Evolutionary conservation across 1,140 invertebrate species (phyloP).

Genomic region (Tetraneura akinire): DNA sequence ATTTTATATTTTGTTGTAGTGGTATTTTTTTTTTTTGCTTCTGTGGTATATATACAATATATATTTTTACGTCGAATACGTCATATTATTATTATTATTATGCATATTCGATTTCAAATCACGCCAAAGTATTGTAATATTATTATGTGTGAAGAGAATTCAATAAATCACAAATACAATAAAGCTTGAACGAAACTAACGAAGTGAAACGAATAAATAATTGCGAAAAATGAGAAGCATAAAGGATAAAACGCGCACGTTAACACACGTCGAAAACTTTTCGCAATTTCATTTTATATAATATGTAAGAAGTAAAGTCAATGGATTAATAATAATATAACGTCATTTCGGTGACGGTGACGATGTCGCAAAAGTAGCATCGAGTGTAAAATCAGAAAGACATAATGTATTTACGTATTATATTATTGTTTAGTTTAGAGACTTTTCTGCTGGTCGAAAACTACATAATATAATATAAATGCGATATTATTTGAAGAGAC

Average conservation of each 20-base stretch:
- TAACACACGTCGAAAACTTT: neutral
- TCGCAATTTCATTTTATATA: neutral
- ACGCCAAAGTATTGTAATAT: neutral
- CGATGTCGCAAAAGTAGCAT: neutral
- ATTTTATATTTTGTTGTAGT: neutral
- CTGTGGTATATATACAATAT: neutral
- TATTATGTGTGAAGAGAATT: neutral
- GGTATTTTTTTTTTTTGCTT: too few species aligned
- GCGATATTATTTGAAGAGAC: too few species aligned
- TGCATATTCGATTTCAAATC: too few species aligned
- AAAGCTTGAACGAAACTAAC: neutral
- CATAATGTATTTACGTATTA: constrained; percentile 7
- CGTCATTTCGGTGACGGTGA: too few species aligned
- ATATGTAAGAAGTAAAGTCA: neutral
- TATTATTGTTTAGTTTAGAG: too few species aligned
- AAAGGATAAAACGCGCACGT: neutral
- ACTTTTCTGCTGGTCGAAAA: too few species aligned
- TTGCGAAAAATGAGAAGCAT: neutral
- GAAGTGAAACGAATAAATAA: constrained; percentile 25
- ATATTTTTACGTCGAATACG: neutral
- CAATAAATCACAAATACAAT: constrained; percentile 10
- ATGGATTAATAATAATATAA: constrained; percentile 5
- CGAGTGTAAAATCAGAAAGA: neutral
- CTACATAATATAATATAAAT: too few species aligned
- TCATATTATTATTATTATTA: neutral